A percentile compares a stretch with the other conserved stretches of the same genome.
These are phyloP conservation scores for Teleogryllus occipitalis DNA, from an alignment of 1,140 invertebrate genomes.

Conservation along the genomic window DNA sequence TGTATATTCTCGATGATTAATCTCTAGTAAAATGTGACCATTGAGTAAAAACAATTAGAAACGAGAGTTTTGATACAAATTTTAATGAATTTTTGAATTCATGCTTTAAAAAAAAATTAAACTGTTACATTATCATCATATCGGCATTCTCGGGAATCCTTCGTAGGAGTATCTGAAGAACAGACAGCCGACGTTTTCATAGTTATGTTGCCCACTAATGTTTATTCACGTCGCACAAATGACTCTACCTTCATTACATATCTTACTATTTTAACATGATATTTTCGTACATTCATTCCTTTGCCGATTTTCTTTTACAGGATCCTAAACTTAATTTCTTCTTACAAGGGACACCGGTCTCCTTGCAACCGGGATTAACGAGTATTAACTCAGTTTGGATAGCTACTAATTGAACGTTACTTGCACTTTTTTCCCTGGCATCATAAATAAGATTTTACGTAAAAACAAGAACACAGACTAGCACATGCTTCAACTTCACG, in stretches of 20 bases:
- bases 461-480: not conserved
- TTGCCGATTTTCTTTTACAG: not conserved
- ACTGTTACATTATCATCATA: too few species aligned
- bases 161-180: not conserved
- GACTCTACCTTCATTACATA: not conserved
- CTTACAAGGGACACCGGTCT: not conserved
- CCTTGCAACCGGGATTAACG: not conserved
- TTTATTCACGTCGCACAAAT: not conserved
- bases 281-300: not conserved
- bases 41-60: too few species aligned
- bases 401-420: not conserved
- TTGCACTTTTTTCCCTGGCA: not conserved
- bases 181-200: not conserved
- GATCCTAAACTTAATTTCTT: not conserved
- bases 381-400: not conserved
- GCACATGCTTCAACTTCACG: not conserved
- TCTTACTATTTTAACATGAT: not conserved
- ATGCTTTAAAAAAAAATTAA: too few species aligned
- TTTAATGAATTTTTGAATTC: too few species aligned
- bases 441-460: conserved; percentile 7
- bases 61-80: too few species aligned
- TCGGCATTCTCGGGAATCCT: conserved; percentile 7
- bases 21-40: too few species aligned
- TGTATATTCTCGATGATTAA: too few species aligned
- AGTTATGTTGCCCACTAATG: conserved; percentile 13